Percentiles rank a stretch among this genome's conserved stretches.
phyloP scores from a whole-genome alignment of 2,888 invertebrate species.

The Lomographa bimaculata region DNA sequence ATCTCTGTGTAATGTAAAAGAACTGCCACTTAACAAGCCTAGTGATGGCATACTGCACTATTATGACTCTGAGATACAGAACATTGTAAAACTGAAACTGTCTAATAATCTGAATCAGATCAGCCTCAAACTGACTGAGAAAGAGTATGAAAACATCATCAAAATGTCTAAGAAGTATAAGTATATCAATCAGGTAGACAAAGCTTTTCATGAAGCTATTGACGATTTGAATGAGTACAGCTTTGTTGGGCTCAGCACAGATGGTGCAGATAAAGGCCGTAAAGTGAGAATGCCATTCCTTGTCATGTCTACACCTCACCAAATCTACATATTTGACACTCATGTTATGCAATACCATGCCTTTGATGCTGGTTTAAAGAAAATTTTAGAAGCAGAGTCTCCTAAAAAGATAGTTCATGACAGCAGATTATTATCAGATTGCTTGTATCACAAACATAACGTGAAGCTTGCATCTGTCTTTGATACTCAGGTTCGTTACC shows the following conservation, averaged over 20 bases:
- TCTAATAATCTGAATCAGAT: constrained; percentile 53
- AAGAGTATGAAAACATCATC: constrained; percentile 69
- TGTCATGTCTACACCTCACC: constrained; percentile 67
- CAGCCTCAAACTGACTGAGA: constrained; percentile 65
- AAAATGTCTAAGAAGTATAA: constrained; percentile 68
- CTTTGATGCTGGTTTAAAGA: constrained; percentile 76
- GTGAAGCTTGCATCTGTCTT: constrained; percentile 82
- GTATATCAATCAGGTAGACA: constrained; percentile 76
- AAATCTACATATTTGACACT: constrained; percentile 78
- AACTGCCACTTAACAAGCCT: constrained; percentile 52
- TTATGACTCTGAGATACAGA: constrained; percentile 67
- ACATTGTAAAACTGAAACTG: constrained; percentile 68
- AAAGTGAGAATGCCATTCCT: constrained; percentile 78
- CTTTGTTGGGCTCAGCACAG: constrained; percentile 67
- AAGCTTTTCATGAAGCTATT: constrained; percentile 66
- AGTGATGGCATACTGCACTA: constrained; percentile 69
- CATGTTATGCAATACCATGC: constrained; percentile 76
- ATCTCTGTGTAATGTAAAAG: constrained; percentile 71
- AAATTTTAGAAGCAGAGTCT: constrained; percentile 65
- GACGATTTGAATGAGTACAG: constrained; percentile 60
- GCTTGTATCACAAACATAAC: constrained; percentile 82
- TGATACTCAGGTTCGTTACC: constrained; percentile 86
- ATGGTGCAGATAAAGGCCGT: constrained; percentile 76
- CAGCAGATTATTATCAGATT: constrained; percentile 82
- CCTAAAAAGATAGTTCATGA: constrained; percentile 85